These are phyloP conservation scores for Blastomussa wellsi DNA, from an alignment of 92 coral and sea anemone genomes.

Conservation along the genomic window DNA sequence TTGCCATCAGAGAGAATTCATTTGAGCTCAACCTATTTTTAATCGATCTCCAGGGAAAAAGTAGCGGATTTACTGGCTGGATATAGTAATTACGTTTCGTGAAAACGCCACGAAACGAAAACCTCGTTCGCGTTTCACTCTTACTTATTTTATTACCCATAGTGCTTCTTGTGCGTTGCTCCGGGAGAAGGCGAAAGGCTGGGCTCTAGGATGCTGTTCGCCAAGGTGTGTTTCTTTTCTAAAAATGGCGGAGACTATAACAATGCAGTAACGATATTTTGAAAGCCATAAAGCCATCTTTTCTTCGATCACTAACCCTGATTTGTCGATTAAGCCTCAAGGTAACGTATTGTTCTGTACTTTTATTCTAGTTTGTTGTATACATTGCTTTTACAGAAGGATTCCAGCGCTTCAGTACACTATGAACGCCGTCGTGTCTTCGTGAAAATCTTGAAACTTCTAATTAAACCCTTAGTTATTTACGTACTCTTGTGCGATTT, in stretches of 20 bases:
- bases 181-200: slow-evolving; percentile 27
- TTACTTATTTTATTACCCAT: slow-evolving; percentile 46
- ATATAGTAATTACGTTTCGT: too few relatives aligned
- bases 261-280: slow-evolving; percentile 34
- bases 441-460: slow-evolving; percentile 34
- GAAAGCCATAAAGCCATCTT: slow-evolving; percentile 37
- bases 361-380: not conserved
- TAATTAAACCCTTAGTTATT: slow-evolving; percentile 20
- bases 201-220: slow-evolving; percentile 31
- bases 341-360: slow-evolving; percentile 16
- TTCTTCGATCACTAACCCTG: slow-evolving; percentile 32
- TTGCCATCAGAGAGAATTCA: too few relatives aligned
- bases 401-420: not conserved
- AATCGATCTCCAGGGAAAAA: too few relatives aligned
- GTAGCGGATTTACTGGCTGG: too few relatives aligned
- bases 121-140: too few relatives aligned
- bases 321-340: slow-evolving; percentile 30
- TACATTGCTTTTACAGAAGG: not conserved
- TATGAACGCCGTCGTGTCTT: slow-evolving; percentile 17
- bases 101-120: not conserved
- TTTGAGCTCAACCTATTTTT: too few relatives aligned
- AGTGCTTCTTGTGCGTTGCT: slow-evolving; percentile 5
- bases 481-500: not conserved
- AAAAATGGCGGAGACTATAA: slow-evolving; percentile 44
- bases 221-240: slow-evolving; percentile 50